These are phyloP conservation scores for Aegithalos caudatus DNA, from an alignment of 2,113 vertebrate genomes.

Conservation along the genomic window DNA sequence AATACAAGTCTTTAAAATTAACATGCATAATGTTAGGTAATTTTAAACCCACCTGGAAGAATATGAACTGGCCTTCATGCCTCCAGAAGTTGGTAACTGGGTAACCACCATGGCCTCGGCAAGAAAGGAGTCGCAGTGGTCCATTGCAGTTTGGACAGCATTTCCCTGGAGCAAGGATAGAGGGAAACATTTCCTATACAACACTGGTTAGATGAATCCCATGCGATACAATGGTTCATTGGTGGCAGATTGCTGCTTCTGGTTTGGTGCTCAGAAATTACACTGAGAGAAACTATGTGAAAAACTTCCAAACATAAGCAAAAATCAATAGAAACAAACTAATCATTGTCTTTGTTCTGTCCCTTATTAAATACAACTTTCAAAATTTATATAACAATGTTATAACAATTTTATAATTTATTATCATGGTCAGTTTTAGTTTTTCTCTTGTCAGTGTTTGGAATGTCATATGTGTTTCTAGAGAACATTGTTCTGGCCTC, in stretches of 20 bases:
- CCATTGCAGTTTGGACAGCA: conserved; percentile 78
- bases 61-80: conserved; percentile 80
- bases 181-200: neutral
- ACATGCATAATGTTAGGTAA: neutral
- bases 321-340: neutral
- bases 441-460: neutral
- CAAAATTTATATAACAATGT: neutral
- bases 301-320: neutral
- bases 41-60: conserved; percentile 77
- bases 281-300: neutral
- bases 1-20: neutral
- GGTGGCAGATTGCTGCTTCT: neutral
- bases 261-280: neutral
- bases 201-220: neutral
- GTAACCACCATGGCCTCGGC: conserved; percentile 79
- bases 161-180: conserved; percentile 63
- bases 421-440: neutral
- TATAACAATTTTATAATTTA: neutral
- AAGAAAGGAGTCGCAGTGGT: conserved; percentile 75
- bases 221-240: neutral
- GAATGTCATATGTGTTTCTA: neutral
- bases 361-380: neutral
- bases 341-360: neutral
- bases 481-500: neutral
- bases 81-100: conserved; percentile 86